Conservation (phyloP, 2,888 invertebrate genomes). For the Diloba caeruleocephala region DNA sequence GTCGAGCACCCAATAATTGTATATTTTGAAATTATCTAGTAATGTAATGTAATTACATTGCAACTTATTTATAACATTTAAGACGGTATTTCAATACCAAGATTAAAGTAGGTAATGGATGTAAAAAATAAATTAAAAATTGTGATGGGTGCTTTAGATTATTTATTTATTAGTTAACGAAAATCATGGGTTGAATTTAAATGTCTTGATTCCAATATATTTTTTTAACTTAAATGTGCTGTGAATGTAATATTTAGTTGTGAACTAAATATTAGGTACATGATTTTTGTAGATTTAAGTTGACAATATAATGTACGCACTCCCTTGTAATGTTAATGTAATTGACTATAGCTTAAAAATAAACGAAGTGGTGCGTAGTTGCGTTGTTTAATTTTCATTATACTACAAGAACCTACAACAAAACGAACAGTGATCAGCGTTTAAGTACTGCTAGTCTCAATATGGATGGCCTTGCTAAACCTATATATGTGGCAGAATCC, state of each 20-base stretch:
- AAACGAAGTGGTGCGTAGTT: slow-evolving; percentile 46
- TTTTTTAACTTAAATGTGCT: slow-evolving; percentile 27
- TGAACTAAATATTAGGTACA: slow-evolving; percentile 31
- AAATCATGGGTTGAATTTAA: not conserved
- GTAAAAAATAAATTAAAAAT: slow-evolving; percentile 17
- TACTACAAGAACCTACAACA: too few species aligned
- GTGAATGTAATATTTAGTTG: slow-evolving; percentile 41
- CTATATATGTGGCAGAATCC: too few species aligned
- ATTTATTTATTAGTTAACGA: slow-evolving; percentile 11
- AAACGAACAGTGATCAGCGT: too few species aligned
- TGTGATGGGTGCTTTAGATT: slow-evolving; percentile 36
- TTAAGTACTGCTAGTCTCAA: too few species aligned
- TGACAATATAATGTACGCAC: slow-evolving; percentile 50
- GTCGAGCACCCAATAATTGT: slow-evolving; percentile 45
- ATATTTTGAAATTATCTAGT: slow-evolving; percentile 15
- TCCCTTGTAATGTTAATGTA: slow-evolving; percentile 44
- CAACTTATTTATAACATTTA: slow-evolving; percentile 11
- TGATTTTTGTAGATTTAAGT: slow-evolving; percentile 37
- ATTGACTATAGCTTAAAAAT: slow-evolving; percentile 55
- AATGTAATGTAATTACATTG: slow-evolving; percentile 31
- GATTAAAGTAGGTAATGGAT: slow-evolving; percentile 32
- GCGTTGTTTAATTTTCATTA: slow-evolving; percentile 15
- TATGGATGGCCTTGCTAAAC: too few species aligned
- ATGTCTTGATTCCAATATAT: not conserved
- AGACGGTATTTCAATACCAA: slow-evolving; percentile 17